These are phyloP conservation scores for Petrocephalus microphthalmus DNA, from an alignment of 2,113 vertebrate species.

Conservation along the genomic window DNA sequence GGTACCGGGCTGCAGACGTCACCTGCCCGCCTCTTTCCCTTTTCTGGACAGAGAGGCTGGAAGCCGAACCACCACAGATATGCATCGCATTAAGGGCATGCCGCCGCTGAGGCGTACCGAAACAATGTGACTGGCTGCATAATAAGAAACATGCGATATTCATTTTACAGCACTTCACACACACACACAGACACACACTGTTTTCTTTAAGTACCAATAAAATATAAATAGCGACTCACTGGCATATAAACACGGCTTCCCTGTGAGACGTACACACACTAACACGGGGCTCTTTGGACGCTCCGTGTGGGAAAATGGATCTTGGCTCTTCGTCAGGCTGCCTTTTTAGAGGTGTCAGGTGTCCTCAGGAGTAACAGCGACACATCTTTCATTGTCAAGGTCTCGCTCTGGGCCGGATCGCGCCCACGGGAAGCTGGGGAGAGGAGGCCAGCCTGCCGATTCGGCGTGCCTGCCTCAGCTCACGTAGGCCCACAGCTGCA, in stretches of 20 bases:
- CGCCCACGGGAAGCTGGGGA: constrained; percentile 13
- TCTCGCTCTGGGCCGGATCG: constrained; percentile 24
- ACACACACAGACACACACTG: not conserved
- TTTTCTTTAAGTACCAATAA: not conserved
- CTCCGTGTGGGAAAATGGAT: constrained; percentile 10
- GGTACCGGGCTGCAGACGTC: not conserved
- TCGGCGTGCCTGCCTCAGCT: constrained; percentile 52
- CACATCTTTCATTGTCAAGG: constrained; percentile 48
- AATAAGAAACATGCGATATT: constrained; percentile 2
- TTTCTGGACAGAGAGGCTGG: not conserved
- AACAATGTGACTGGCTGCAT: not conserved
- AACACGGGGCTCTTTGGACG: not conserved
- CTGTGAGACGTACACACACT: not conserved
- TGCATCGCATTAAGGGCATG: not conserved
- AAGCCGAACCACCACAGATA: not conserved
- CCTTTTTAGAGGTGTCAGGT: constrained; percentile 16
- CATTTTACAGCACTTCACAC: not conserved
- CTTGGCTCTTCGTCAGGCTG: not conserved
- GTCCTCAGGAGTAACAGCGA: constrained; percentile 31
- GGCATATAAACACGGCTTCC: not conserved
- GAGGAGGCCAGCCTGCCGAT: not conserved
- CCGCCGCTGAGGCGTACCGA: not conserved
- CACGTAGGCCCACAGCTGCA: constrained; percentile 64
- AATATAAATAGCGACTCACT: not conserved
- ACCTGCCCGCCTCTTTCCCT: not conserved